These are phyloP conservation scores for Alligator sinensis DNA, from an alignment of 2,113 vertebrate genomes.

Conservation along the genomic window DNA sequence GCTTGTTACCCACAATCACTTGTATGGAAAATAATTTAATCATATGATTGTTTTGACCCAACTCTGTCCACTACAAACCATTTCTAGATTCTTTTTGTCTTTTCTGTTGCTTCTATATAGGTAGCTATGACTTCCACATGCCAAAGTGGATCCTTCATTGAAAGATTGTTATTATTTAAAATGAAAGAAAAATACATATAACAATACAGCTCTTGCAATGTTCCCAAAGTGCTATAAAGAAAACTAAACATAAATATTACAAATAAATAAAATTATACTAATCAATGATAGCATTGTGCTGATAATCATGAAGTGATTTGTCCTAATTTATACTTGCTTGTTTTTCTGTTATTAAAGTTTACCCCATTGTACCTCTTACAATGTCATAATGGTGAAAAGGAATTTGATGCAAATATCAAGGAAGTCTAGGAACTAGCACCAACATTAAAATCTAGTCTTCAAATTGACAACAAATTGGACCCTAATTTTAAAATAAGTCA, in stretches of 20 bases:
- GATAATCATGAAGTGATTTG: neutral
- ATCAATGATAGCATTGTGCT: neutral
- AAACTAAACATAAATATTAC: neutral
- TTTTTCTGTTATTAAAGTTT: too few relatives aligned
- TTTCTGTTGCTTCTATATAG: neutral
- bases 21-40: rapidly evolving
- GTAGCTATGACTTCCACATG: neutral
- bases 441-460: neutral
- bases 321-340: neutral
- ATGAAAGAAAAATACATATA: neutral
- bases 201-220: neutral
- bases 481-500: too few relatives aligned
- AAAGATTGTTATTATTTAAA: neutral
- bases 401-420: neutral
- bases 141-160: neutral
- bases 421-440: neutral
- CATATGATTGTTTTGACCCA: neutral
- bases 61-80: neutral
- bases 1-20: rapidly evolving
- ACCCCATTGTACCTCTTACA: neutral
- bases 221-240: neutral
- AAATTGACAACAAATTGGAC: neutral
- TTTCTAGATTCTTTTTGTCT: neutral
- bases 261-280: neutral
- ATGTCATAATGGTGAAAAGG: neutral